Evolutionary conservation across 2,797 vertebrate species (phyloP).

Genomic region (Manis javanica): DNA sequence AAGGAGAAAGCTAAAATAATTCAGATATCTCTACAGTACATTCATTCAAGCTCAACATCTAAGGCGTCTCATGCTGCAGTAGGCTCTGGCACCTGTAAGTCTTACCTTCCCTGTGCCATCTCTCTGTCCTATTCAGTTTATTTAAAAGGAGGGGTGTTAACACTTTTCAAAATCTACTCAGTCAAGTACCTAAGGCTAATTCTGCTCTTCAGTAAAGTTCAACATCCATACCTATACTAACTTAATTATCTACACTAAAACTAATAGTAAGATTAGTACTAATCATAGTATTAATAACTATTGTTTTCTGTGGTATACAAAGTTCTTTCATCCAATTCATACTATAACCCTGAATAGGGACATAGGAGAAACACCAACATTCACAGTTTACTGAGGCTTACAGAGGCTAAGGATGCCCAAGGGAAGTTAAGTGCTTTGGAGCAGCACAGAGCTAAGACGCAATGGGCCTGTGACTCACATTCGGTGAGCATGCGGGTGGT

Average conservation of each 20-base stretch:
- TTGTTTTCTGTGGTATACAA: neutral
- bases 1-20: neutral
- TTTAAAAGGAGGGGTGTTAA: neutral
- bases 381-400: neutral
- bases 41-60: neutral
- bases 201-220: neutral
- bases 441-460: neutral
- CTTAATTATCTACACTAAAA: neutral
- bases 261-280: neutral
- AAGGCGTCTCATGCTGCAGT: neutral
- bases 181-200: neutral
- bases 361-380: neutral
- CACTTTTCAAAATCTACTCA: conserved; percentile 17
- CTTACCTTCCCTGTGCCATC: neutral
- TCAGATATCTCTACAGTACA: neutral
- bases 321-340: neutral
- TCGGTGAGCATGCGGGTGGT: neutral
- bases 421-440: neutral
- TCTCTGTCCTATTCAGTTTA: neutral
- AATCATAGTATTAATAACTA: neutral
- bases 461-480: neutral
- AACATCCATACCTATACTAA: conserved; percentile 28
- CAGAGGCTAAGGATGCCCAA: neutral
- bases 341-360: neutral
- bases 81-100: neutral